Evolutionary conservation across 2,797 vertebrate genomes (phyloP), one percentile per base, ranked within the genome.

Genomic region (Limosa lapponica): DNA sequence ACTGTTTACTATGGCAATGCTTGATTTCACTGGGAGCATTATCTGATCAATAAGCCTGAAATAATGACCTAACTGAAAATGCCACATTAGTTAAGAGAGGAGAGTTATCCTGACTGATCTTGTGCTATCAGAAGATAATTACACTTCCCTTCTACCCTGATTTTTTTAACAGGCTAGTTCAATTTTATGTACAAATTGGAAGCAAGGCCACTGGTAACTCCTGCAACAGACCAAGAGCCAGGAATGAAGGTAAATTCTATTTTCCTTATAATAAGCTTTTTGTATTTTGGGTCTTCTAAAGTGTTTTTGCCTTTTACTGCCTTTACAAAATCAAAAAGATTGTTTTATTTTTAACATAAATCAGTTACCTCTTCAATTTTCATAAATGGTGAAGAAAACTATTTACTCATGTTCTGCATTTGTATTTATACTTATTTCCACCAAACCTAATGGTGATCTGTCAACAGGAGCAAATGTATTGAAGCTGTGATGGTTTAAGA

Each of bases 141-240:
- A 67, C 22, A 48, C 22, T 83, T 83, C 37, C 78, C 62, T 93
- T 94, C 44, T 90, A 62, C 91, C 15, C 67, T 73, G 16, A 65
- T 78, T 91, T 69, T 88, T 72, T 77, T 34, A 41, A 75, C 95
- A 99, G 99, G 93, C 97, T 99, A 39, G 98, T 99, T 96, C 99
- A 99, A 51, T 99, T 99, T 98, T 99, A 99, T 96, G 98, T 99
- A 89, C 98, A 99, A 90, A 99, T 99, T 79, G 99, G 99, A 97
- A 99, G 99, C 94, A 99, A 99, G 97, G 99, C 98, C 96, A 97
- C 98, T 95, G 99, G 99, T 44, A 98, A 98, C 48, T 98, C 98
- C 77, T 99, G 99, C 97, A 99, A 97, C 92, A 99, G 99, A 86
- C 99, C 99, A 75, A 98, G 98, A 96, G 98, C 99, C 65, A 98